A percentile compares a stretch with the other conserved stretches of the same genome.
These are phyloP conservation scores for Lethrus apterus DNA, from an alignment of 1,140 invertebrate genomes.

Conservation along the genomic window DNA sequence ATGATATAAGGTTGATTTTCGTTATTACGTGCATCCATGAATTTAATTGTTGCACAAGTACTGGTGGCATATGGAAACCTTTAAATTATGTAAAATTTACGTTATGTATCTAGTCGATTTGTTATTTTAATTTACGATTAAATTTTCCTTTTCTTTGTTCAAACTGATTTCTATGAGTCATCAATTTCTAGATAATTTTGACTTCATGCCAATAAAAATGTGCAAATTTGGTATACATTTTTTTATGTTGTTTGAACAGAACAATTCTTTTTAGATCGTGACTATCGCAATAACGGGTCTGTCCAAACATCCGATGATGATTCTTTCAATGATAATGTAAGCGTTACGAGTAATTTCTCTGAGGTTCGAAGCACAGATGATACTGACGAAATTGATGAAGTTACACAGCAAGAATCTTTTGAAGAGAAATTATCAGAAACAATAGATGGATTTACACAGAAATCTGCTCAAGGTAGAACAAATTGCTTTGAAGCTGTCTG, in stretches of 20 bases:
- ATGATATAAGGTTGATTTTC: too few species aligned
- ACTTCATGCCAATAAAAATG: neutral
- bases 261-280: conserved; percentile 28
- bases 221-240: neutral
- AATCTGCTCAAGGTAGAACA: conserved; percentile 74
- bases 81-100: too few species aligned
- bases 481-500: conserved; percentile 63
- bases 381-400: conserved; percentile 47
- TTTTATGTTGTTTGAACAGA: neutral
- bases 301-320: conserved; percentile 49
- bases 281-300: conserved; percentile 22
- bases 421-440: conserved; percentile 84
- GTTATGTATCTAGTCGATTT: too few species aligned
- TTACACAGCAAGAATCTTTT: conserved; percentile 63
- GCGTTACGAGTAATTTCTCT: conserved; percentile 55
- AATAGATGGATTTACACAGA: conserved; percentile 78
- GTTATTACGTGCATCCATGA: too few species aligned
- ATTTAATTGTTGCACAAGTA: neutral
- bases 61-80: conserved; percentile 3
- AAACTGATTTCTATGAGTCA: too few species aligned
- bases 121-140: too few species aligned
- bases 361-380: conserved; percentile 58
- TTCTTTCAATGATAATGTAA: conserved; percentile 62
- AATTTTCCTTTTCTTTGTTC: too few species aligned
- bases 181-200: too few species aligned